These are phyloP conservation scores for Anaspis maculata DNA, from an alignment of 2,888 invertebrate species.

Conservation along the genomic window DNA sequence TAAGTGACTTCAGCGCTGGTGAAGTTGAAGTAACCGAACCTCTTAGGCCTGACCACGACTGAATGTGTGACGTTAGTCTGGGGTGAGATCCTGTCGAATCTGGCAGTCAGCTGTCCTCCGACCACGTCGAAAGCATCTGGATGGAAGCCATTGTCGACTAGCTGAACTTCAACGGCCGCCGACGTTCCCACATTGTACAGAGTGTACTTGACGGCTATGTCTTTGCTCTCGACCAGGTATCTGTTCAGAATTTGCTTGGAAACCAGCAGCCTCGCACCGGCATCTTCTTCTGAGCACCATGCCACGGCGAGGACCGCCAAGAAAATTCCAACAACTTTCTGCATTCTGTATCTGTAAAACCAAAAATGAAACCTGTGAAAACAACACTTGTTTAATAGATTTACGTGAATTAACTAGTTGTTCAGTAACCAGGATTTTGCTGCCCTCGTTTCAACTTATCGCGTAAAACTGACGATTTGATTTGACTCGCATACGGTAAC, in stretches of 20 bases:
- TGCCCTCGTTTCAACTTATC: no score
- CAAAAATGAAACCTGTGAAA: slow-evolving; percentile 5
- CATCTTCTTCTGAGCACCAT: slow-evolving; percentile 52
- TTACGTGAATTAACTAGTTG: no score
- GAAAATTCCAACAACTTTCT: slow-evolving; percentile 18
- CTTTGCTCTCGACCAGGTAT: slow-evolving; percentile 93
- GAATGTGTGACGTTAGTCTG: slow-evolving; percentile 91
- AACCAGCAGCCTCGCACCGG: slow-evolving; percentile 74
- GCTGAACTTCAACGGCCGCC: slow-evolving; percentile 80
- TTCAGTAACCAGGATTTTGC: no score
- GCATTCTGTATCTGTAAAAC: slow-evolving; percentile 18
- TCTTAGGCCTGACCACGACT: slow-evolving; percentile 82
- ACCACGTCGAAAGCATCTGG: slow-evolving; percentile 84
- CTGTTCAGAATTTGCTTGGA: slow-evolving; percentile 93
- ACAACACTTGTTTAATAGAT: no score
- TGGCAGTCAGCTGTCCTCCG: slow-evolving; percentile 74
- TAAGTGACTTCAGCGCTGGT: slow-evolving; percentile 91
- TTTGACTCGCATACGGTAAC: no score
- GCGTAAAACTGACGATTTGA: no score
- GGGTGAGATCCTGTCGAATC: slow-evolving; percentile 85
- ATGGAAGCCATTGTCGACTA: slow-evolving; percentile 88
- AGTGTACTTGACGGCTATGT: slow-evolving; percentile 90
- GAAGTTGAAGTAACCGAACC: slow-evolving; percentile 93
- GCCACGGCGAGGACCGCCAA: slow-evolving; percentile 26
- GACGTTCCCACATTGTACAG: slow-evolving; percentile 89